Base-by-base conservation (phyloP, 1,140 invertebrate species). In the Sinonovacula constricta region DNA sequence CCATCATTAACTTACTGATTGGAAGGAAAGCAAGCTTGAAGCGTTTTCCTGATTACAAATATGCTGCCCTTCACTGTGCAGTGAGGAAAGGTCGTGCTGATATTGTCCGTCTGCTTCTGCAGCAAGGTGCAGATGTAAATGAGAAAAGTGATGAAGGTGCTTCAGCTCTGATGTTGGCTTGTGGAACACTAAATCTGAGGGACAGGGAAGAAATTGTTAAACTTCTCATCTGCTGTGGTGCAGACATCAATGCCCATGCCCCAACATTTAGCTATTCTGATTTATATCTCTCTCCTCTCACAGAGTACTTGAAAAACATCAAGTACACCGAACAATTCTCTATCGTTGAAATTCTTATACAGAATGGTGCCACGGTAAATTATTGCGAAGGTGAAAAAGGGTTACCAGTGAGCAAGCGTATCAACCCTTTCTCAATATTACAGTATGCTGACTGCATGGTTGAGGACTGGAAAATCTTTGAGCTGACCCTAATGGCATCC, bases 111-210 rank as follows among this genome's bases (percentile, higher is more conserved):
- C 49, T 91, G 30, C 72, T 92, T 10, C 79, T 92, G 22, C 84
- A 90, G 75, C 76, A 88, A 94, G 95, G 95, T 72, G 95, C 96
- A 0, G 92, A 96, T 83, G 78, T 83, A 26, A 82, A 88, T 45
- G 88, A 89, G 49, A 28, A 59, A 28, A 97, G 97, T 82, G 88
- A 89, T 33, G 94, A 94, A 7, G 94, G 94, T 14, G 95, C 96
- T 7, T 95, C 95, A 0, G 94, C 96, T 0, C 92, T 97, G 7
- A 96, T 97, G 90, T 95, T 97, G 5, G 96, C 95, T 0, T 96
- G 95, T 87, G 95, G 95, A 0, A 95, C 97, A 85, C 95, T 94
- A 74, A 77, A 69, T 5, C 95, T 97, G 62, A 92, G 93, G 1
- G 95, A 96, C 82, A 93, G 91, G 26, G 79, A 89, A 51, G 90